Evolutionary conservation across 1,140 invertebrate genomes (phyloP).

Genomic region (Nasonia longicornis): DNA sequence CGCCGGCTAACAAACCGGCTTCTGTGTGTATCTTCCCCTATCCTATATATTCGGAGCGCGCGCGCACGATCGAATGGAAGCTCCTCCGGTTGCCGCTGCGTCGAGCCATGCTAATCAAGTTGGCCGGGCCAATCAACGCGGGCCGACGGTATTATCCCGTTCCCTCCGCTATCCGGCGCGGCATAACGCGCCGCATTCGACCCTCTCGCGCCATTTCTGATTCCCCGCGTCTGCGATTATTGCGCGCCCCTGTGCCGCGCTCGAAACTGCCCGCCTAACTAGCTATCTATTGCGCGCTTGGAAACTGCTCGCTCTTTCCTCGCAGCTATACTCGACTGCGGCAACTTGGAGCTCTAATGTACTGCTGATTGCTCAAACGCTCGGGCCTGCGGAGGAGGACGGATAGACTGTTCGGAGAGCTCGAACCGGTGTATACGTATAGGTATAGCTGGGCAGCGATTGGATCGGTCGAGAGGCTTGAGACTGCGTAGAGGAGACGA

Average conservation of each 20-base stretch:
- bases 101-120: slow-evolving; percentile 4
- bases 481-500: neutral
- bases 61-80: neutral
- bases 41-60: too few relatives aligned
- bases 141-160: neutral
- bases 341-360: slow-evolving; percentile 44
- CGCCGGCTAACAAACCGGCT: neutral
- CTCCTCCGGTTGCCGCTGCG: neutral
- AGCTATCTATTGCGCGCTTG: neutral
- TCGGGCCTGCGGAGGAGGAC: slow-evolving; percentile 29
- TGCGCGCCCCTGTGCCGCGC: neutral
- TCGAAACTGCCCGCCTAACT: neutral
- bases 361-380: slow-evolving; percentile 55
- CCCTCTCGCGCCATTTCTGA: neutral
- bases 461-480: neutral
- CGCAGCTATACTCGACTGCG: neutral
- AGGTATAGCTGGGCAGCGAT: neutral
- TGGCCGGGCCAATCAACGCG: neutral
- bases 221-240: neutral
- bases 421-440: neutral
- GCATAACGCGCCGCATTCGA: neutral
- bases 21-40: neutral
- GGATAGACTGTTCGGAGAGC: neutral
- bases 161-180: neutral
- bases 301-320: neutral